Evolutionary conservation across 2,888 invertebrate species (phyloP), one percentile per base, ranked within the genome.

Genomic region (Melipona beecheii): DNA sequence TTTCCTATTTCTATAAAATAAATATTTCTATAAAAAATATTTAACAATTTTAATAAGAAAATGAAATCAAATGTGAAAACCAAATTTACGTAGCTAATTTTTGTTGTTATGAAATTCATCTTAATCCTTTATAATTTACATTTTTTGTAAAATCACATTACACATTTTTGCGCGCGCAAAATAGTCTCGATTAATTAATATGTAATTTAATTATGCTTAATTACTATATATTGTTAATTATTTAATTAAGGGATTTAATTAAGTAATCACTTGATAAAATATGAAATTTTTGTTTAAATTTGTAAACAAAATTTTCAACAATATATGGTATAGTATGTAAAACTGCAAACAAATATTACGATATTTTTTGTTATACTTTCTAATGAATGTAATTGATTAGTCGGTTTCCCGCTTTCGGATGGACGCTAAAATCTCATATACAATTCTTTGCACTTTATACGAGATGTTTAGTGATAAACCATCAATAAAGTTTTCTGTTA

Each of bases 1-100:
- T 91, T 93, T 79, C 91, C 91, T 87, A 94, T 89, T 52, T 93
- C 94, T 94, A 60, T 85, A 90, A 86, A 76, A 60, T 11, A n/a
- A 21, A 24, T 54, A 27, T n/a, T n/a, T n/a, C n/a, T n/a, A n/a
- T n/a, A 19, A 31, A 78, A 43, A 43, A 43, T 17, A 36, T 27
- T 19, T 50, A 36, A 58, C n/a, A n/a, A 58, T 58, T 58, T 56
- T n/a, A 24, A 60, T 9, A 66, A 15, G 6, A 64, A 66, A 27
- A 19, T 65, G 19, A 27, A 43, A 36, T 24, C 43, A 15, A 43
- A 43, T 49, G 19, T 66, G 43, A 66, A 24, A 19, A 4, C 49
- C 49, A 49, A 27, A 27, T 27, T 43, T 43, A 52, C 15, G 31
- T 52, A 4, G 4, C n/a, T n/a, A 58, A 50, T 50, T 52, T 56